Evolutionary conservation across 2,888 invertebrate genomes (phyloP).

Genomic region (Pandemis corylana): DNA sequence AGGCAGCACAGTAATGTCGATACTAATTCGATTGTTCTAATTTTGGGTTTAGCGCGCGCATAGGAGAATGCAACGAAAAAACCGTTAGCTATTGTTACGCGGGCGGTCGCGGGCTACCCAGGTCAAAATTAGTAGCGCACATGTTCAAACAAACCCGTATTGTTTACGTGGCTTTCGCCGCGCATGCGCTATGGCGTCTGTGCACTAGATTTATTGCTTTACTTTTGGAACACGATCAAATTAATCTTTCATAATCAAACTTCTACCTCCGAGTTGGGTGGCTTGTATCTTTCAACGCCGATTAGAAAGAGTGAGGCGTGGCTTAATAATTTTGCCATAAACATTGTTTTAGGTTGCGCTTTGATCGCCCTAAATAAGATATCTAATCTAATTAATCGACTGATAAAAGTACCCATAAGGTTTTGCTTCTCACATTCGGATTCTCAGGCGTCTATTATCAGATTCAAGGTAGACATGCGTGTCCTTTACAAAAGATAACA

Average conservation of each 20-base stretch:
- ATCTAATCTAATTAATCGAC: neutral
- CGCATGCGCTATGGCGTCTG: constrained; percentile 53
- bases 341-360: constrained; percentile 5
- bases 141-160: constrained; percentile 80
- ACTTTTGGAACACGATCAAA: constrained; percentile 27
- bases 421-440: neutral
- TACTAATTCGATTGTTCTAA: constrained; percentile 52
- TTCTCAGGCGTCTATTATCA: constrained; percentile 27
- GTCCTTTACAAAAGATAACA: constrained; percentile 41
- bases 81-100: constrained; percentile 81
- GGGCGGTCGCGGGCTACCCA: constrained; percentile 65
- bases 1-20: constrained; percentile 28
- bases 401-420: too few species aligned
- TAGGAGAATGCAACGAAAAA: constrained; percentile 69
- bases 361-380: constrained; percentile 3
- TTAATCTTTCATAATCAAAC: constrained; percentile 33
- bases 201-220: constrained; percentile 43
- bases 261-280: constrained; percentile 17
- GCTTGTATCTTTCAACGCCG: constrained; percentile 26
- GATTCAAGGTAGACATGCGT: constrained; percentile 21
- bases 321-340: constrained; percentile 12
- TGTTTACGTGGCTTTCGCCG: constrained; percentile 70
- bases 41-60: constrained; percentile 55
- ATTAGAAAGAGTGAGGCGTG: neutral
- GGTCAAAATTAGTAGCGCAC: constrained; percentile 83